A percentile compares a stretch with the other conserved stretches of the same genome.
phyloP scores from a whole-genome alignment of 2,888 invertebrate species.

The Sinelater perroti region DNA sequence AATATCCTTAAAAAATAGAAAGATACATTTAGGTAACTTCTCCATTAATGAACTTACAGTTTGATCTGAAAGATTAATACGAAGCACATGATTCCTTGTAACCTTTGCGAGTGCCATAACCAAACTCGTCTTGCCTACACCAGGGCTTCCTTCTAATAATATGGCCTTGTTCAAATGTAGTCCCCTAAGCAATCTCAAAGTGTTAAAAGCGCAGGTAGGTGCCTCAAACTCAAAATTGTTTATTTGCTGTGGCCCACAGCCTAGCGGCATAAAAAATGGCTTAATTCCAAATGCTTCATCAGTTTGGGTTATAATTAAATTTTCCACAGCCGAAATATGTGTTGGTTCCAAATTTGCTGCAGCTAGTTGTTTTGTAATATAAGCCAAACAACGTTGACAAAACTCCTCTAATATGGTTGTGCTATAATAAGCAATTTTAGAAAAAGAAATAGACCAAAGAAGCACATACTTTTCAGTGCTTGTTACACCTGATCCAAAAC shows the following conservation, averaged over 20 bases:
- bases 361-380: constrained; percentile 66
- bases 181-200: constrained; percentile 84
- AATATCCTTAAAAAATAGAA: constrained; percentile 73
- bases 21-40: background rate
- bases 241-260: constrained; percentile 51
- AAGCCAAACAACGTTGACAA: constrained; percentile 64
- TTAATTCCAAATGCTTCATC: constrained; percentile 72
- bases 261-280: constrained; percentile 78
- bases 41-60: constrained; percentile 68
- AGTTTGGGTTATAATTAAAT: constrained; percentile 53
- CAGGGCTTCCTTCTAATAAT: constrained; percentile 95
- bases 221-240: constrained; percentile 76
- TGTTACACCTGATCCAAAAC: constrained; percentile 85
- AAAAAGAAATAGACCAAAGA: constrained; percentile 13
- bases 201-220: constrained; percentile 82
- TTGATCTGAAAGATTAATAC: constrained; percentile 98
- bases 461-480: constrained; percentile 69
- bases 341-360: constrained; percentile 29
- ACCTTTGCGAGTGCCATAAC: constrained; percentile 88
- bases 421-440: constrained; percentile 46
- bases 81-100: constrained; percentile 83
- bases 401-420: constrained; percentile 55
- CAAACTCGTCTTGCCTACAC: constrained; percentile 97
- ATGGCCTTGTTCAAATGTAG: constrained; percentile 92
- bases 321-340: constrained; percentile 27